Evolutionary conservation across 2,797 vertebrate genomes (phyloP).

Genomic region (Pteronotus mesoamericanus): DNA sequence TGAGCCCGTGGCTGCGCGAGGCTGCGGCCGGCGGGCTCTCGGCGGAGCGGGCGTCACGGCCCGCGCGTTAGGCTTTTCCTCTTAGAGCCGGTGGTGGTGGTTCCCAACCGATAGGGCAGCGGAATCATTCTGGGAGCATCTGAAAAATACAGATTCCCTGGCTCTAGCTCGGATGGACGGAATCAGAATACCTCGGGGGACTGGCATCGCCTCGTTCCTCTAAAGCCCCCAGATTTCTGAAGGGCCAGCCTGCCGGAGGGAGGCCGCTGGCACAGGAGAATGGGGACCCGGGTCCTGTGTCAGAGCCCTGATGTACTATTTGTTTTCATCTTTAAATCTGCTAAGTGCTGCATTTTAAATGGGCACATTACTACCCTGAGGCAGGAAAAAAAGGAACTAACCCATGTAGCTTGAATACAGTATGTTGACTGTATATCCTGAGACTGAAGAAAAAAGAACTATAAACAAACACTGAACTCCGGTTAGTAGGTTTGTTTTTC

Average conservation of each 20-base stretch:
- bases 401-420: neutral
- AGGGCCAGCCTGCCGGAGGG: neutral
- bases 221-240: neutral
- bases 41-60: neutral
- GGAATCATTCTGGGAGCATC: neutral
- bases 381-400: neutral
- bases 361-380: neutral
- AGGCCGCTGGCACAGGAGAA: too few species aligned
- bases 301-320: neutral
- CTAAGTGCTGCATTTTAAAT: neutral
- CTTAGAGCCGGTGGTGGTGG: neutral
- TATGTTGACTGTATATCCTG: neutral
- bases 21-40: too few species aligned
- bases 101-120: neutral
- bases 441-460: neutral
- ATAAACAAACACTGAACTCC: neutral
- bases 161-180: neutral
- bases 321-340: neutral
- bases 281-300: neutral
- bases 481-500: neutral
- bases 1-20: fast-evolving
- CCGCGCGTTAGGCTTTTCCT: neutral
- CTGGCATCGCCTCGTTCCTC: neutral
- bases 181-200: neutral
- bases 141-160: neutral